These are phyloP conservation scores for Teleogryllus oceanicus DNA, from an alignment of 2,888 invertebrate species.

Conservation along the genomic window DNA sequence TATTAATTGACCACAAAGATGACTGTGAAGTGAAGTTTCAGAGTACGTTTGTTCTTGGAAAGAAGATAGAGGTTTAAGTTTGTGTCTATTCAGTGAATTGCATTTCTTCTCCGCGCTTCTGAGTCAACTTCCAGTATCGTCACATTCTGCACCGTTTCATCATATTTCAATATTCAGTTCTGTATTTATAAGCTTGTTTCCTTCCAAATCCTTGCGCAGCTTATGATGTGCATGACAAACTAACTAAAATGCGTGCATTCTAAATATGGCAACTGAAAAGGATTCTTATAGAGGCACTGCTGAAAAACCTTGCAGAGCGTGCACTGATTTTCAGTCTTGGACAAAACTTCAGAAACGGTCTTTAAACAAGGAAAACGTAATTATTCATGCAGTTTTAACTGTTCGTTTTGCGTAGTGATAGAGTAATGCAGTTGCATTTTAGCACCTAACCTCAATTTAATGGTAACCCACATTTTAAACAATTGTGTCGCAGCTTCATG, in stretches of 20 bases:
- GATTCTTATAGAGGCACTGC: background rate
- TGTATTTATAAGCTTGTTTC: too few relatives aligned
- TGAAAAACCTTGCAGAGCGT: slow-evolving; percentile 61
- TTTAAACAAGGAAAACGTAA: slow-evolving; percentile 45
- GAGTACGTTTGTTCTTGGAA: too few relatives aligned
- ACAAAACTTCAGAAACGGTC: slow-evolving; percentile 59
- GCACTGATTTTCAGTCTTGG: slow-evolving; percentile 71
- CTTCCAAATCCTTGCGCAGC: too few relatives aligned
- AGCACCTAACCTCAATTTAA: background rate
- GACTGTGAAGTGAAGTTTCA: too few relatives aligned
- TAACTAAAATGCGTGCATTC: background rate
- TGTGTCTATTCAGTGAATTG: too few relatives aligned
- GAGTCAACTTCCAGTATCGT: too few relatives aligned
- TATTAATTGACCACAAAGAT: too few relatives aligned
- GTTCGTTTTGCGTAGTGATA: background rate
- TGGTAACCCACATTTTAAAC: background rate
- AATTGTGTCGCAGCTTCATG: slow-evolving; percentile 27
- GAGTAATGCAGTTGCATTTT: background rate
- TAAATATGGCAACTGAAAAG: background rate
- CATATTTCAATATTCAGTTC: too few relatives aligned
- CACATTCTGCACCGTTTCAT: too few relatives aligned
- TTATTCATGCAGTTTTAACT: background rate
- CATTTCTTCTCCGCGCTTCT: too few relatives aligned
- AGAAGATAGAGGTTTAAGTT: too few relatives aligned
- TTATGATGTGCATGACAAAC: background rate